Evolutionary conservation across 2,888 invertebrate species (phyloP).

Genomic region (Steinernema scapterisci): DNA sequence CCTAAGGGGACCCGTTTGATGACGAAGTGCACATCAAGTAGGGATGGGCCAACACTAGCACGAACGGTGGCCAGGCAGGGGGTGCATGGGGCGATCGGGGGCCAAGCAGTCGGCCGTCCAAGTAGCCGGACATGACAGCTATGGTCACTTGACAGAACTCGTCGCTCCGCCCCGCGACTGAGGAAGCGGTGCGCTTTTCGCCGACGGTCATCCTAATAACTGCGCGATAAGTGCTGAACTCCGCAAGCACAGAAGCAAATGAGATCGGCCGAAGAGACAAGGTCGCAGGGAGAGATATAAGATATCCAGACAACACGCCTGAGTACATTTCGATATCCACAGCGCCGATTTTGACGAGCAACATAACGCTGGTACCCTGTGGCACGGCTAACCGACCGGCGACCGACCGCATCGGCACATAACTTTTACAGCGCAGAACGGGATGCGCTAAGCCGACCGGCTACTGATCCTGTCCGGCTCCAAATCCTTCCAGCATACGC

Average conservation of each 20-base stretch:
- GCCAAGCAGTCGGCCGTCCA: slow-evolving; percentile 25
- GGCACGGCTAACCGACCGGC: slow-evolving; percentile 30
- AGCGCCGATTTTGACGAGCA: slow-evolving; percentile 32
- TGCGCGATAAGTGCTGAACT: slow-evolving; percentile 7
- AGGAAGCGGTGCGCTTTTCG: slow-evolving; percentile 26
- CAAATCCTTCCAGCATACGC: neutral
- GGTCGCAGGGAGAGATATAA: slow-evolving; percentile 11
- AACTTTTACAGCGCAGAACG: slow-evolving; percentile 27
- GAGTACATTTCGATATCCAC: slow-evolving; percentile 30
- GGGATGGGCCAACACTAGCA: neutral
- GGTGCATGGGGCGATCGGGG: slow-evolving; percentile 17
- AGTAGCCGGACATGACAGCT: slow-evolving; percentile 33
- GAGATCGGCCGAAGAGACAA: neutral
- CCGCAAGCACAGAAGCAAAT: slow-evolving; percentile 23
- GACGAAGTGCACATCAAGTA: slow-evolving; percentile 29
- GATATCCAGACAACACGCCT: slow-evolving; percentile 21
- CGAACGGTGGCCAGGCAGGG: slow-evolving; percentile 6
- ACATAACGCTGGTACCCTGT: slow-evolving; percentile 33
- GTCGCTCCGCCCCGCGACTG: slow-evolving; percentile 2
- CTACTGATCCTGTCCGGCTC: neutral
- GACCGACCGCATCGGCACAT: slow-evolving; percentile 31
- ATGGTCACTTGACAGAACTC: slow-evolving; percentile 20
- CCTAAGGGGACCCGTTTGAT: neutral
- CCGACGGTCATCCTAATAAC: slow-evolving; percentile 31
- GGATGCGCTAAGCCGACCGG: neutral